These are phyloP conservation scores for Julus scandinavius DNA, from an alignment of 2,888 invertebrate species.

Conservation along the genomic window DNA sequence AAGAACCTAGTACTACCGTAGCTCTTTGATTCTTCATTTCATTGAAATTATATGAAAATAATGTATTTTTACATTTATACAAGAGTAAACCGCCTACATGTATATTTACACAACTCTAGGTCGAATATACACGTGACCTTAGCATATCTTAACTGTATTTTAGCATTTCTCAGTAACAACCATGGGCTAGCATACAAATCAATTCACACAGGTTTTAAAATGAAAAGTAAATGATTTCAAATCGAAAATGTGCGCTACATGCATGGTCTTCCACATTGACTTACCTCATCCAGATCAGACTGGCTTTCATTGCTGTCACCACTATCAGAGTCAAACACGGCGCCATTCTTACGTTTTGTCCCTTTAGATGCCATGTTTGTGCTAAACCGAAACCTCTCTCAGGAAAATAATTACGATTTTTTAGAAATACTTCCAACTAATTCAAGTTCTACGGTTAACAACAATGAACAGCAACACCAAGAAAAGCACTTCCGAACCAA, in stretches of 20 bases:
- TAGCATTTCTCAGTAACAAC: too few relatives aligned
- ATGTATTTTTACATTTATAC: too few relatives aligned
- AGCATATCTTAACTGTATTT: too few relatives aligned
- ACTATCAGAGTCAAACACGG: conserved; percentile 80
- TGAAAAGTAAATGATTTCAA: background rate
- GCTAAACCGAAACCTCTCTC: background rate
- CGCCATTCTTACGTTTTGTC: conserved; percentile 81
- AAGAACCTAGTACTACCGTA: too few relatives aligned
- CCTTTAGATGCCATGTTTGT: conserved; percentile 49
- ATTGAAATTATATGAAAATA: too few relatives aligned
- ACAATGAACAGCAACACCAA: conserved; percentile 17
- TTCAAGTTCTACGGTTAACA: background rate
- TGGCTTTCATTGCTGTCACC: conserved; percentile 71
- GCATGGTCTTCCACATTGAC: conserved; percentile 63
- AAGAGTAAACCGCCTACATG: too few relatives aligned
- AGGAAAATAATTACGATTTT: background rate
- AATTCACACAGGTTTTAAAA: too few relatives aligned
- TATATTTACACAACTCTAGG: too few relatives aligned
- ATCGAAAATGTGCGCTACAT: background rate
- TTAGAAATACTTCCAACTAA: background rate
- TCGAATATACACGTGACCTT: too few relatives aligned
- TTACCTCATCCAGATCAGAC: conserved; percentile 86
- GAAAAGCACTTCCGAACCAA: background rate
- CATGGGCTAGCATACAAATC: too few relatives aligned
- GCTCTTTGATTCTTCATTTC: too few relatives aligned